Evolutionary conservation across 2,113 vertebrate species (phyloP).

Genomic region (Grus americana): DNA sequence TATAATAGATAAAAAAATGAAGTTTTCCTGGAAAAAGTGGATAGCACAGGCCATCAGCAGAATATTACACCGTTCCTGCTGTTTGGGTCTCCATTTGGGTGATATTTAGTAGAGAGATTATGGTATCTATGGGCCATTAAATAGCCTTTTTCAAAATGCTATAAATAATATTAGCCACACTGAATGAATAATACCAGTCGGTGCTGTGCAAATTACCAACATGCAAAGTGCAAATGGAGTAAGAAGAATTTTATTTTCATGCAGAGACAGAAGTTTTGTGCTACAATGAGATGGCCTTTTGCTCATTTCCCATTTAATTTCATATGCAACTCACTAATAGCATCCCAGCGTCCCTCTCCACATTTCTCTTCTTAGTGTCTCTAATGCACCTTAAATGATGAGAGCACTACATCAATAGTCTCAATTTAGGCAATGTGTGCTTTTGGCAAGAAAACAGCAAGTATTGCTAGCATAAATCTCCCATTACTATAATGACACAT

Average conservation of each 20-base stretch:
- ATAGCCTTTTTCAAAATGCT: background rate
- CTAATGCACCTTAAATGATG: background rate
- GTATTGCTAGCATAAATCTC: constrained; percentile 31
- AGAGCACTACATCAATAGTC: background rate
- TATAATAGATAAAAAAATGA: background rate
- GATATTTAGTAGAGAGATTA: background rate
- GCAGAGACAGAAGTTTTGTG: background rate
- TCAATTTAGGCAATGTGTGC: background rate
- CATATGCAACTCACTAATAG: background rate
- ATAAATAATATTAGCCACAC: background rate
- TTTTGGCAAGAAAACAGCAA: background rate
- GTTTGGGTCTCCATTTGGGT: background rate
- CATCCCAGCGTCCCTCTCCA: background rate
- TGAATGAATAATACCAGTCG: background rate
- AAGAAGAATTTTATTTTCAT: background rate
- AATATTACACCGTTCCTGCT: background rate
- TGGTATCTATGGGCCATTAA: background rate
- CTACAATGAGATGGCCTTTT: background rate
- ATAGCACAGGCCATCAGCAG: background rate
- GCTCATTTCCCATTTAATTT: background rate
- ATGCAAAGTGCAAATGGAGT: background rate
- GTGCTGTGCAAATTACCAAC: background rate
- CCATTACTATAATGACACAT: background rate
- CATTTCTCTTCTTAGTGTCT: background rate
- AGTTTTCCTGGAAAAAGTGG: background rate